Conservation (phyloP, 2,797 vertebrate genomes). For the Molossus alvarezi region DNA sequence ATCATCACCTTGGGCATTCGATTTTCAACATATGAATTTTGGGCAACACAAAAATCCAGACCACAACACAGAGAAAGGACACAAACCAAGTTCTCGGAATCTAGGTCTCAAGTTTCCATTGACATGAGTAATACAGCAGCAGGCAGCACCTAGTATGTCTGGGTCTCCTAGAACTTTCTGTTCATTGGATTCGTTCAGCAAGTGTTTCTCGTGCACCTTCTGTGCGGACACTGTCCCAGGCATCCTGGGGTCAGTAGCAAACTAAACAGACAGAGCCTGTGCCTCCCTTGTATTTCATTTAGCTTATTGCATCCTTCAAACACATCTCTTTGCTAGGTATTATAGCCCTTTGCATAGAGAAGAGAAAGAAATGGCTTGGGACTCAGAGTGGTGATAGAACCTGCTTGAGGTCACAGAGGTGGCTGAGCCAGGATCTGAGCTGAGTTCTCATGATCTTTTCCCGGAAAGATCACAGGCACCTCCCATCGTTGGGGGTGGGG, state of each 20-base stretch:
- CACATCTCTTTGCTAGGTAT: neutral
- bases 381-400: neutral
- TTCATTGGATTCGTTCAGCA: neutral
- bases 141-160: too few relatives aligned
- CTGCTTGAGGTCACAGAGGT: neutral
- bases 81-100: neutral
- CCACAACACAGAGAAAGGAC: neutral
- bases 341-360: neutral
- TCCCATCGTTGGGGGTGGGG: neutral
- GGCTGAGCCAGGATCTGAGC: neutral
- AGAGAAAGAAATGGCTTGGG: neutral
- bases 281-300: neutral
- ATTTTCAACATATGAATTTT: neutral
- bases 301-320: slow-evolving; percentile 2
- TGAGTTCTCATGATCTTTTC: neutral
- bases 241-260: neutral
- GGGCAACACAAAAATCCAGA: neutral
- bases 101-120: neutral
- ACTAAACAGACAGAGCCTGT: neutral
- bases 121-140: neutral
- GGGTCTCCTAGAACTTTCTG: neutral
- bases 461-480: neutral
- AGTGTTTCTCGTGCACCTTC: neutral
- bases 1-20: neutral
- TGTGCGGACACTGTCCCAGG: neutral